A percentile compares a stretch with the other conserved stretches of the same genome.
These are phyloP conservation scores for Conops quadrifasciatus DNA, from an alignment of 2,888 invertebrate genomes.

Conservation along the genomic window DNA sequence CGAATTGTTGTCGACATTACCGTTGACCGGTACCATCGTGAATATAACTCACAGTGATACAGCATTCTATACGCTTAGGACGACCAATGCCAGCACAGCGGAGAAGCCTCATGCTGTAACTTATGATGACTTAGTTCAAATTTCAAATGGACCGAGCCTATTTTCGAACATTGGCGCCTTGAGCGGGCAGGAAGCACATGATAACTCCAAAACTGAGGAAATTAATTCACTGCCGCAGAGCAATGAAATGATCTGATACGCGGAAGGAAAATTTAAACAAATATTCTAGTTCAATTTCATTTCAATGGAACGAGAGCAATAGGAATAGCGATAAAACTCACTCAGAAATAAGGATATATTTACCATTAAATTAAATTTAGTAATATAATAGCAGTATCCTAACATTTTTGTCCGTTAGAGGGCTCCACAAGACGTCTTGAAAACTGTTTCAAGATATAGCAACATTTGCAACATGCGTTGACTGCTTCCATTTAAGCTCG, in stretches of 20 bases:
- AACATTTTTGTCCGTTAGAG: no score
- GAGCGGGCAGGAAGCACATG: background rate
- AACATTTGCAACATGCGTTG: no score
- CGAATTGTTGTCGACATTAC: conserved; percentile 60
- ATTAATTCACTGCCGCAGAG: conserved; percentile 38
- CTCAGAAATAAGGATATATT: no score
- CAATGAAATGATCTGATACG: conserved; percentile 27
- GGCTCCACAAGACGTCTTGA: no score
- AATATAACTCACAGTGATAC: conserved; percentile 65
- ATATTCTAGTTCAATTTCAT: no score
- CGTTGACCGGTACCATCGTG: conserved; percentile 64
- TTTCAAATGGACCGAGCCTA: conserved; percentile 54
- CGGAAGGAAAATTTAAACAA: background rate
- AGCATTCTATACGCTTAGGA: conserved; percentile 60
- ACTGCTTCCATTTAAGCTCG: no score
- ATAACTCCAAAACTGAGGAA: background rate
- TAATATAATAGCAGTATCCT: no score
- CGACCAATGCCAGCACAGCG: conserved; percentile 53
- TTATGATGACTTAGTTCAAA: conserved; percentile 48
- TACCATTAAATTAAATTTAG: no score
- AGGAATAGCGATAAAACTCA: no score
- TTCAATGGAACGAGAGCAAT: no score
- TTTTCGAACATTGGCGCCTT: conserved; percentile 45
- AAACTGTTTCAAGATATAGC: no score
- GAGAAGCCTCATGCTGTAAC: conserved; percentile 55